Base-by-base conservation (phyloP, 2,797 vertebrate genomes). In the Schizothorax lantsangensis region DNA sequence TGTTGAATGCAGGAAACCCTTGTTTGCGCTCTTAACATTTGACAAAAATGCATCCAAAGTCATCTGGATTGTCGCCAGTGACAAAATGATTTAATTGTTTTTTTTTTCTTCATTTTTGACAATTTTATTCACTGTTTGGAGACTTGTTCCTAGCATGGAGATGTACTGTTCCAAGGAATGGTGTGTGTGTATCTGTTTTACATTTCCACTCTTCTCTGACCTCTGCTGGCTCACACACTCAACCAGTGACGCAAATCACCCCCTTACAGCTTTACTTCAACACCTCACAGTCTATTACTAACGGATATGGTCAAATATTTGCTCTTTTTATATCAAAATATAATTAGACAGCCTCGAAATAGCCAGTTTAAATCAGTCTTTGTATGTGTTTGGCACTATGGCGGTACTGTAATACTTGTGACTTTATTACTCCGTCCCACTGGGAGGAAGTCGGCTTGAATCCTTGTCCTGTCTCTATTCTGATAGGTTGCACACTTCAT, bases 401-500 rank as follows among this genome's bases (percentile, higher is more conserved):
- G 59, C 6, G 43, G 45, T 30, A 77, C 45, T 86, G n/a, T 71
- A 69, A 79, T 54, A 47, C 26, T 85, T 36, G 38, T 81, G 75
- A 64, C 68, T 64, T 72, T 88, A 83, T 68, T 38, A 52, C 79
- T 52, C n/a, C 11, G 45, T 77, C 62, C 57, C 52, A 66, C 14
- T 49, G 45, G 78, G 36, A 90, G 89, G 89, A 92, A 89, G 49
- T 45, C 38, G 49, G 77, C 6, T 82, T 72, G 73, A 78, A 80
- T 90, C 64, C 75, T 72, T 85, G 77, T 90, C 84, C 89, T 88
- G 69, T 88, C 86, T 90, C 87, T 79, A 62, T 43, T 88, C 86
- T 79, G 64, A 89, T 79, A 59, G 83, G 75, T 38, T 59, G 47
- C 21, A 74, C 3, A 71, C 64, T 84, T 83, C 59, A 79, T 85